Percentiles rank a stretch among this genome's conserved stretches.
These are phyloP conservation scores for Chamaetylas fuelleborni DNA, from an alignment of 2,113 vertebrate species.

Conservation along the genomic window DNA sequence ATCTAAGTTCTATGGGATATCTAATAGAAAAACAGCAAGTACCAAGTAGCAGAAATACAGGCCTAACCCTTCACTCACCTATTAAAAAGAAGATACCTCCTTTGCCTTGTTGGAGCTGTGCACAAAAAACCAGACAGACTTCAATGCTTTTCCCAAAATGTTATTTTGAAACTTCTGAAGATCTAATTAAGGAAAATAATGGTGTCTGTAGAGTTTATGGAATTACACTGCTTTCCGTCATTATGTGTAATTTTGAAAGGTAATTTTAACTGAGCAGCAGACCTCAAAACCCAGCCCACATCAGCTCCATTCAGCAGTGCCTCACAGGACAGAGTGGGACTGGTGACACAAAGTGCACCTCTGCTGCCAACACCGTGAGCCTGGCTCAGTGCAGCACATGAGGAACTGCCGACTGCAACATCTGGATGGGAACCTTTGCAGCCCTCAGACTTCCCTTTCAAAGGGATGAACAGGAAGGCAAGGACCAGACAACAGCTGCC, in stretches of 20 bases:
- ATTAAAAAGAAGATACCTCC: neutral
- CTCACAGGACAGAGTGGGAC: neutral
- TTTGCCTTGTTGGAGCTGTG: neutral
- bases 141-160: neutral
- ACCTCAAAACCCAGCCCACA: neutral
- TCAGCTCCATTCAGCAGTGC: neutral
- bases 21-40: neutral
- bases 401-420: accelerated
- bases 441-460: neutral
- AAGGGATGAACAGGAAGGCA: neutral
- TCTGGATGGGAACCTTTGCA: neutral
- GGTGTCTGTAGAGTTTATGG: neutral
- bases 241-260: neutral
- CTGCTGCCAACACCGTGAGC: accelerated
- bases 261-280: neutral
- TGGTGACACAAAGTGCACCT: neutral
- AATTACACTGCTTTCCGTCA: neutral
- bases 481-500: neutral
- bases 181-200: neutral
- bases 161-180: neutral
- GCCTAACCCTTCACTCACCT: neutral
- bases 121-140: neutral
- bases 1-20: neutral
- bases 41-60: neutral
- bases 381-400: accelerated